Conservation (phyloP, 2,113 vertebrate genomes). For the Conger conger region DNA sequence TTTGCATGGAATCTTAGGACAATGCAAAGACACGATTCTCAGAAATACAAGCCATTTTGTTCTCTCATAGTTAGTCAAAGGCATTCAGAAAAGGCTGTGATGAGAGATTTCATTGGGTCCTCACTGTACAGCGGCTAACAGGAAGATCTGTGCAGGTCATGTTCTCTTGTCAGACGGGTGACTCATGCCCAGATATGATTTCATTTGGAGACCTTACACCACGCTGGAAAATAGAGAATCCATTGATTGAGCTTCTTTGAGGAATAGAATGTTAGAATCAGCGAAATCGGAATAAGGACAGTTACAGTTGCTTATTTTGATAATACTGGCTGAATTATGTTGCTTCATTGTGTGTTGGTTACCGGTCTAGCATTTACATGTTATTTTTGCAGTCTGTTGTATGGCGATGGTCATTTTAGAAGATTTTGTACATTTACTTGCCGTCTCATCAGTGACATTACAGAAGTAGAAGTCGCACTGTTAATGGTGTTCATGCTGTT, state of each 20-base stretch:
- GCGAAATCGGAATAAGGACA: conserved; percentile 40
- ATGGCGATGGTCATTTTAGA: background rate
- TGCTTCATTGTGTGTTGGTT: background rate
- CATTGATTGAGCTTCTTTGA: conserved; percentile 57
- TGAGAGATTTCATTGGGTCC: background rate
- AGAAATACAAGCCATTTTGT: background rate
- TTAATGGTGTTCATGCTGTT: background rate
- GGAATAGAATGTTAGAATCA: conserved; percentile 21
- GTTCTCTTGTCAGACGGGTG: conserved; percentile 55
- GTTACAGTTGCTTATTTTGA: background rate
- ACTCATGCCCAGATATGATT: conserved; percentile 64
- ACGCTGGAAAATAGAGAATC: conserved; percentile 52
- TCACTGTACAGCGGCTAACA: background rate
- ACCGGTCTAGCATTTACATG: background rate
- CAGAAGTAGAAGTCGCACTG: background rate
- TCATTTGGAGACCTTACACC: conserved; percentile 57
- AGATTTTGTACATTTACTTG: background rate
- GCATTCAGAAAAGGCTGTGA: background rate
- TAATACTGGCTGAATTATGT: background rate
- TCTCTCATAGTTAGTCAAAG: background rate
- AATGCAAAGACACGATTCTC: background rate
- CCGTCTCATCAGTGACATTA: background rate
- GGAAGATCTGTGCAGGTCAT: conserved; percentile 18
- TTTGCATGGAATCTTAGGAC: background rate
- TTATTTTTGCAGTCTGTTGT: background rate